Evolutionary conservation across 2,888 invertebrate species (phyloP).

Genomic region (Microplitis deprimator): DNA sequence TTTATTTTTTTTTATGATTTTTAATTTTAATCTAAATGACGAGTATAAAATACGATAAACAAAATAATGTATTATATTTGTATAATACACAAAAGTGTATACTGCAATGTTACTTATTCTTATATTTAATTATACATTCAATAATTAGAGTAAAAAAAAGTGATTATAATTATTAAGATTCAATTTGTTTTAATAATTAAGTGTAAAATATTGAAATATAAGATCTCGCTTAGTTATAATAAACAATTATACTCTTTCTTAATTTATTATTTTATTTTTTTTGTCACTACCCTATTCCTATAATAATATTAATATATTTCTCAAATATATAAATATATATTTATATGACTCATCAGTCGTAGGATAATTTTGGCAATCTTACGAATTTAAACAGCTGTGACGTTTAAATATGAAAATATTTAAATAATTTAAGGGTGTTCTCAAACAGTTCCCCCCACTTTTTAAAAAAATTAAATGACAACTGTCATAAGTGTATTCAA

Average conservation of each 20-base stretch:
- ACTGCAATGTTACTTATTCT: constrained; percentile 52
- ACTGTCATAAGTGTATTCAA: no score
- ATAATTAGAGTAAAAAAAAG: constrained; percentile 37
- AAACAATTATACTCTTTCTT: constrained; percentile 21
- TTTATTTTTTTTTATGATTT: background rate
- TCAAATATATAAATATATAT: background rate
- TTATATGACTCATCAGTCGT: constrained; percentile 29
- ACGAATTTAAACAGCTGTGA: constrained; percentile 1
- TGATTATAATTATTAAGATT: constrained; percentile 48
- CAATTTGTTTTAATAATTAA: constrained; percentile 44
- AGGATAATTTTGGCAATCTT: constrained; percentile 17
- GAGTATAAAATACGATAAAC: constrained; percentile 26
- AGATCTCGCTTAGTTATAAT: constrained; percentile 51
- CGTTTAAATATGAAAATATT: background rate
- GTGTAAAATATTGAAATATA: constrained; percentile 49
- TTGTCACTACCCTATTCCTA: background rate
- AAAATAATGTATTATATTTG: constrained; percentile 54
- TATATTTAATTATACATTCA: constrained; percentile 44
- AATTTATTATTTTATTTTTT: constrained; percentile 12
- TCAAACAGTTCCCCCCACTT: no score
- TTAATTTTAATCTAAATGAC: constrained; percentile 1
- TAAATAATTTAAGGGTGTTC: background rate
- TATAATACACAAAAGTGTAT: constrained; percentile 50
- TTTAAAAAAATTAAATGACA: no score
- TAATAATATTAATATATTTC: background rate